Conservation (phyloP, 1,140 invertebrate genomes). For the Pinna nobilis region DNA sequence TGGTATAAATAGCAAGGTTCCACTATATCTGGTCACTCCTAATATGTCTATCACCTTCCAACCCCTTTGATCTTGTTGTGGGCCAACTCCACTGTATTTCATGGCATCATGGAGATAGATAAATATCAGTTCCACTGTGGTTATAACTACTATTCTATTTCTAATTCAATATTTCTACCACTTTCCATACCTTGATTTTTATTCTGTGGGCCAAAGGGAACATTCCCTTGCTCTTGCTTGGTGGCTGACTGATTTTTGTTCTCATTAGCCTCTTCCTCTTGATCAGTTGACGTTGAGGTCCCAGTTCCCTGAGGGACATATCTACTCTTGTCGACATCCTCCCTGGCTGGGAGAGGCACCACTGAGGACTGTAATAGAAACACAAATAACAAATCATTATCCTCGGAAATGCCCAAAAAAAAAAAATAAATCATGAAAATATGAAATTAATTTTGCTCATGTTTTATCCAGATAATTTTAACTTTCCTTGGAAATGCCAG, state of each 20-base stretch:
- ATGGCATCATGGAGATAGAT: too few relatives aligned
- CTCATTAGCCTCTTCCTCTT: not conserved
- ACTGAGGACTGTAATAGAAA: not conserved
- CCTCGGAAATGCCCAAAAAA: too few relatives aligned
- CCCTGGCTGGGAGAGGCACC: not conserved
- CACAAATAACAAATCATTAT: not conserved
- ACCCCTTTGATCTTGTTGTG: too few relatives aligned
- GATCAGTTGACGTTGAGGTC: not conserved
- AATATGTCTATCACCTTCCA: too few relatives aligned
- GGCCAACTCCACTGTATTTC: too few relatives aligned
- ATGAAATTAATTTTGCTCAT: too few relatives aligned
- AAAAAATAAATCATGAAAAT: too few relatives aligned
- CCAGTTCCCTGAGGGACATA: not conserved
- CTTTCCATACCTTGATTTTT: constrained; percentile 6
- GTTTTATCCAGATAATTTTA: too few relatives aligned
- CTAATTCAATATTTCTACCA: not conserved
- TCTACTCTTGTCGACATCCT: not conserved
- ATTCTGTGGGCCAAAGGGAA: not conserved
- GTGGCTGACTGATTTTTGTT: not conserved
- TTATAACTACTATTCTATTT: not conserved
- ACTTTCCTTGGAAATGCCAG: too few relatives aligned
- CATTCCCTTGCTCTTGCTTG: not conserved
- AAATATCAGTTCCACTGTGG: not conserved
- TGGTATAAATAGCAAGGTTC: too few relatives aligned
- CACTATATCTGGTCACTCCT: too few relatives aligned